phyloP scores from a whole-genome alignment of 2,888 invertebrate species.

The Balanococcus diminutus region DNA sequence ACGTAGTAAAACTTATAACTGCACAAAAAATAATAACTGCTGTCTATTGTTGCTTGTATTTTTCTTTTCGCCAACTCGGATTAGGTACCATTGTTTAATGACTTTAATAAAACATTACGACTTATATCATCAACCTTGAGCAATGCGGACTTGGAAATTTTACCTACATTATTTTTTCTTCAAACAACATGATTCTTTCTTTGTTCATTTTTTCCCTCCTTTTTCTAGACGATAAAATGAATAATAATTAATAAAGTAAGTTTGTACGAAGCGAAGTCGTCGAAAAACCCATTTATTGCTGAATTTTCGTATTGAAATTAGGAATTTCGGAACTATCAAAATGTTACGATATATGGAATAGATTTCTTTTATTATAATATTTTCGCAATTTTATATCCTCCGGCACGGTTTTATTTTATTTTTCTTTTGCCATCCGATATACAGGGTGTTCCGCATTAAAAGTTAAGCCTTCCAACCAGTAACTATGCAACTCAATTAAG shows the following conservation, averaged over 20 bases:
- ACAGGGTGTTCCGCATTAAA: too few relatives aligned
- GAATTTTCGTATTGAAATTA: not conserved
- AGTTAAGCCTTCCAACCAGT: too few relatives aligned
- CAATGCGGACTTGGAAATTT: not conserved
- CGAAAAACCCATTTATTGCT: too few relatives aligned
- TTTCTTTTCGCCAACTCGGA: not conserved
- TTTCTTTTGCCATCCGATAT: not conserved
- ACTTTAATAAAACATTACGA: not conserved
- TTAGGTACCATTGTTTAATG: not conserved
- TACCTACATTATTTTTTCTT: not conserved
- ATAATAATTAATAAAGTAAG: too few relatives aligned
- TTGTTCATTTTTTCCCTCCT: too few relatives aligned
- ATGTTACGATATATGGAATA: not conserved
- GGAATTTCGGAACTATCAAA: not conserved
- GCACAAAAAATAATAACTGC: not conserved
- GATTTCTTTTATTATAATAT: not conserved
- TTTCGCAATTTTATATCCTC: slow-evolving; percentile 1
- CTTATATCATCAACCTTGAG: not conserved
- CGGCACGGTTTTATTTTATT: not conserved
- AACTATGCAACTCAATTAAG: too few relatives aligned
- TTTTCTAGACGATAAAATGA: not conserved
- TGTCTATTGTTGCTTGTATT: not conserved
- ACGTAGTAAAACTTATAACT: not conserved
- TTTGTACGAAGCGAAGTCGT: too few relatives aligned
- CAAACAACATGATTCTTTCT: not conserved